Base-by-base conservation (phyloP, 2,113 vertebrate species). In the Rattus rattus region DNA sequence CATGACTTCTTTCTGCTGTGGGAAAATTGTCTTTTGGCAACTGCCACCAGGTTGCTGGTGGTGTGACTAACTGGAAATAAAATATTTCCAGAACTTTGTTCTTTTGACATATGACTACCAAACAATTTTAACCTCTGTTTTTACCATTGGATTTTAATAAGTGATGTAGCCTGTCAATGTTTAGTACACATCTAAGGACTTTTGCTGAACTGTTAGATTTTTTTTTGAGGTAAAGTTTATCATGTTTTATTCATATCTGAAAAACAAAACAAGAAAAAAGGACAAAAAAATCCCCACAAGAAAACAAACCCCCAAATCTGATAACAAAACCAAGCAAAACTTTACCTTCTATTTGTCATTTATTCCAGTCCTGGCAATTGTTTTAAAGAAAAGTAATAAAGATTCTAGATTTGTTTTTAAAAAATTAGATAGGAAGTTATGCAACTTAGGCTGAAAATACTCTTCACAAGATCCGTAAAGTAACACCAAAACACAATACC, bases 291-390 rank as follows among this genome's bases (percentile, higher is more conserved):
- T 84, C 33, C 47, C 17, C 49, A 98, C 89, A 98, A 99, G 98
- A 88, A 92, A 54, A 39, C 43, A 75, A 98, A 76, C 14, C 8
- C 43, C 79, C 77, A 5, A 91, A 95, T 95, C 83, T 2, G 20
- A 89, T 75, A 79, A 92, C 83, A 96, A 96, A 93, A 95, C 97
- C 94, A 86, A 98, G 98, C 98, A 98, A 99, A 99, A 98, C 99
- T 98, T 99, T 99, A 99, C 99, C 99, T 99, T 99, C 99, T 99
- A 98, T 99, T 99, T 99, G 99, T 99, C 99, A 98, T 98, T 98
- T 98, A 98, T 98, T 99, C 97, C 97, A 98, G 98, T 98, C 98
- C 98, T 98, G 98, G 97, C 98, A 98, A 98, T 98, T 99, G 98
- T 99, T 98, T 43, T 95, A 97, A 98, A 98, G 98, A 97, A 88